Evolutionary conservation across 2,888 invertebrate genomes (phyloP), one percentile per base, ranked within the genome.

Genomic region (Tridacna crocea): DNA sequence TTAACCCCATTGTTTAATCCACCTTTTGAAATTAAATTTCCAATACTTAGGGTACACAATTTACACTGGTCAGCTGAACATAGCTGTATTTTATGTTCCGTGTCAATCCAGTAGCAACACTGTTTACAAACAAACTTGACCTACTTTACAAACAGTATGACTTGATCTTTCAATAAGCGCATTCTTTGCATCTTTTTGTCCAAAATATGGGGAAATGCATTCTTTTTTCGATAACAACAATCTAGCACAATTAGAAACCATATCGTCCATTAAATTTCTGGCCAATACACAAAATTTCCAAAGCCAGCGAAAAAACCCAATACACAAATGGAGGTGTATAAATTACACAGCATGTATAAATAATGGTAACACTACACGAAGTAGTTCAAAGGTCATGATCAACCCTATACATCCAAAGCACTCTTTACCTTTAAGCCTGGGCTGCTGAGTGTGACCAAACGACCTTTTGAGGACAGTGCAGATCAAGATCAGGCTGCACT

Each of bases 121-220:
- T 47, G 61, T 70, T 70, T 77, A 73, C 74, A 82, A 82, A 82
- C 82, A 82, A 75, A 61, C 3, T 17, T 82, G 82, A 82, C 82
- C 82, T 82, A 78, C 73, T 80, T 80, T 76, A 46, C 17, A 12
- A n/a, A 68, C 47, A 70, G 4, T 36, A 36, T 4, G 36, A 36
- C 36, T 36, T 4, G 8, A 36, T 4, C 8, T 8, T 36, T 36
- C 8, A 2, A 36, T 4, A 36, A 4, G 36, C 36, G 2, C 36
- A 36, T 36, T 36, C 36, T 36, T 8, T 36, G 36, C 36, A 36
- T 36, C 2, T 36, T 36, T 36, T 36, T 36, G 36, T 36, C 36
- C 8, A 36, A 36, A 36, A 36, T 36, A 36, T 36, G 8, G 8
- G 3, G 2, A 36, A 8, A 36, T 36, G 36, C 36, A 36, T 36